Conservation (phyloP, 35 echinoderm and acorn worm species). For the Holothuria glaberrima region DNA sequence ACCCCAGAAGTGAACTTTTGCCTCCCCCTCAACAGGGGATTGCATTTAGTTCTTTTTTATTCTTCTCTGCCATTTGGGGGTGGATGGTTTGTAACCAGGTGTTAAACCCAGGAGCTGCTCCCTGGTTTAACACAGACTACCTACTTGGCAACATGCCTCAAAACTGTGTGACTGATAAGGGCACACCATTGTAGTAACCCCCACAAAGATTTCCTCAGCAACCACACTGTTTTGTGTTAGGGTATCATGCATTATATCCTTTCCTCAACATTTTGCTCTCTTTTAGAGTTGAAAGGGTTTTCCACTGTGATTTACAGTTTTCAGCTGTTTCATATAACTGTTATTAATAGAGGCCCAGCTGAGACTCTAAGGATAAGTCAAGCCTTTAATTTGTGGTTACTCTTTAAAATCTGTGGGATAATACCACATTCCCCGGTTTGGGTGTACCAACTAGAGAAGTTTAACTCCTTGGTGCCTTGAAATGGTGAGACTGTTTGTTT, state of each 20-base stretch:
- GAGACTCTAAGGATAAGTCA: not conserved
- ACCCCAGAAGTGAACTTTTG: no score
- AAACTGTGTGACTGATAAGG: not conserved
- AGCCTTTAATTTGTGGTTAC: slow-evolving; percentile 39
- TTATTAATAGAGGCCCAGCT: slow-evolving; percentile 14
- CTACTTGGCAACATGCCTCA: not conserved
- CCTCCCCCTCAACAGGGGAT: no score
- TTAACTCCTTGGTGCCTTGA: no score
- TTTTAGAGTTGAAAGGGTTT: not conserved
- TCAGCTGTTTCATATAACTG: slow-evolving; percentile 33
- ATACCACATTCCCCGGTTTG: no score
- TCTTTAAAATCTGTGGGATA: not conserved
- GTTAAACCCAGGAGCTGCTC: not conserved
- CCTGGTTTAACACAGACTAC: not conserved
- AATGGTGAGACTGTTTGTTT: no score
- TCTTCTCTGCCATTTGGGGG: not conserved
- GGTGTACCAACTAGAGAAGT: no score
- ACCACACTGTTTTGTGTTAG: not conserved
- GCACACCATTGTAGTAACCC: not conserved
- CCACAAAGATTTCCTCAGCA: not conserved
- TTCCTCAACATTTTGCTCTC: not conserved
- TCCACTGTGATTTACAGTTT: slow-evolving; percentile 26
- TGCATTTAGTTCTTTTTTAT: not conserved
- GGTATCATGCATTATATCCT: not conserved
- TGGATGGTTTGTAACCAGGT: not conserved